These are phyloP conservation scores for Lanistes nyassanus DNA, from an alignment of 1,140 invertebrate species.

Conservation along the genomic window DNA sequence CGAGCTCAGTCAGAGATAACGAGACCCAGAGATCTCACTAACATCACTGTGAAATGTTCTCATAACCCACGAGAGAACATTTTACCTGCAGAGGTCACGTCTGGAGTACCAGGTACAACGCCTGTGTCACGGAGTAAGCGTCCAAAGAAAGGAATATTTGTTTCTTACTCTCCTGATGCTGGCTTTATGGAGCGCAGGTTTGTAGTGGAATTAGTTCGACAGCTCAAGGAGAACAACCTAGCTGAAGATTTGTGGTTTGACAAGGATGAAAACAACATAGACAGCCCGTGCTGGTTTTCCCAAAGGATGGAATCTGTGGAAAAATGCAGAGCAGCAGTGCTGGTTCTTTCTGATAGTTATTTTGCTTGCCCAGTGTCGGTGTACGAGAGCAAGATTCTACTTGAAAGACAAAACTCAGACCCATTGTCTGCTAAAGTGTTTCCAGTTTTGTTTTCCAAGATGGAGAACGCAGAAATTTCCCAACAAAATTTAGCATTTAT, in stretches of 20 bases:
- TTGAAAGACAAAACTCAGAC: slow-evolving; percentile 53
- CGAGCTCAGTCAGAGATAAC: neutral
- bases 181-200: slow-evolving; percentile 63
- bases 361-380: slow-evolving; percentile 63
- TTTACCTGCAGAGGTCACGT: neutral
- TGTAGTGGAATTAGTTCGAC: slow-evolving; percentile 60
- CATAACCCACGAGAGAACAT: too few species aligned
- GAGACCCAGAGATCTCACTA: neutral
- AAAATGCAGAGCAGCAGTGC: slow-evolving; percentile 59
- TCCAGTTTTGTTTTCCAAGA: slow-evolving; percentile 48
- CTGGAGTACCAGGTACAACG: neutral
- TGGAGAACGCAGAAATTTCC: slow-evolving; percentile 57
- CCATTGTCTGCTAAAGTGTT: slow-evolving; percentile 55
- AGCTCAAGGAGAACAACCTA: slow-evolving; percentile 64
- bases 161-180: slow-evolving; percentile 65
- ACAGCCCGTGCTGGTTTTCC: slow-evolving; percentile 63
- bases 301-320: slow-evolving; percentile 63
- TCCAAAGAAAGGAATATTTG: slow-evolving; percentile 61
- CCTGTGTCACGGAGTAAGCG: slow-evolving; percentile 34
- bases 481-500: slow-evolving; percentile 48
- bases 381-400: slow-evolving; percentile 60
- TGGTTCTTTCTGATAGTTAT: slow-evolving; percentile 62
- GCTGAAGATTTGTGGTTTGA: slow-evolving; percentile 66
- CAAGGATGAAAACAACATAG: slow-evolving; percentile 63
- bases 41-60: too few species aligned